Percentiles rank a stretch among this genome's conserved stretches.
phyloP scores from a whole-genome alignment of 1,140 invertebrate genomes.

The Solen grandis region DNA sequence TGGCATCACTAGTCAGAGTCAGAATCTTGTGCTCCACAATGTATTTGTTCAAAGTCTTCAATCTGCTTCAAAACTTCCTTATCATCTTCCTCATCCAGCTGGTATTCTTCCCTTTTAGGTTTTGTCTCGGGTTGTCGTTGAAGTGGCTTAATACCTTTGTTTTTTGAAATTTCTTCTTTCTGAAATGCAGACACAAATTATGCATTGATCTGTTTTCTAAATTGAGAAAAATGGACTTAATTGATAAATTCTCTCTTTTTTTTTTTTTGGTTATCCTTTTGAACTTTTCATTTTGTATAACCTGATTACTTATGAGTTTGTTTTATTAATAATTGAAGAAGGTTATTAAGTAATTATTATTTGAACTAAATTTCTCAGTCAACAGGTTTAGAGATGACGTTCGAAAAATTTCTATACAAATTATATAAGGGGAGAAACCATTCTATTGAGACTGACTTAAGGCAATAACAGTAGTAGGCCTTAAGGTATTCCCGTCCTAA shows the following conservation, averaged over 20 bases:
- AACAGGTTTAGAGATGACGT: too few species aligned
- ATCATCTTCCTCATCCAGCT: constrained; percentile 57
- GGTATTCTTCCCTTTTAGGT: constrained; percentile 44
- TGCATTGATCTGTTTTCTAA: neutral
- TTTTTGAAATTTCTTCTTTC: constrained; percentile 64
- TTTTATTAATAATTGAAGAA: too few species aligned
- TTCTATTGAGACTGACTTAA: too few species aligned
- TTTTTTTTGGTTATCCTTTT: neutral
- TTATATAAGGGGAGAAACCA: too few species aligned
- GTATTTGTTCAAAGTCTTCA: constrained; percentile 58
- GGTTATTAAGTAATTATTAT: too few species aligned
- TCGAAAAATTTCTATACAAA: too few species aligned
- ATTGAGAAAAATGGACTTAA: neutral
- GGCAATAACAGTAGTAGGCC: too few species aligned
- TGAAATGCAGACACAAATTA: constrained; percentile 32
- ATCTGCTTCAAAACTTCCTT: constrained; percentile 58
- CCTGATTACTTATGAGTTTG: neutral
- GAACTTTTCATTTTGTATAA: neutral
- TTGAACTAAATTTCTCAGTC: too few species aligned
- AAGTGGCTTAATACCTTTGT: constrained; percentile 50
- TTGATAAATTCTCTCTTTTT: neutral
- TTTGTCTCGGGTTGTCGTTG: constrained; percentile 35
- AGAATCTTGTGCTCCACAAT: constrained; percentile 55
- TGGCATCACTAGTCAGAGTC: constrained; percentile 60
- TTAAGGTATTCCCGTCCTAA: too few species aligned